Evolutionary conservation across 64 coral and sea anemone genomes (phyloP).

Genomic region (Exaiptasia diaphana): DNA sequence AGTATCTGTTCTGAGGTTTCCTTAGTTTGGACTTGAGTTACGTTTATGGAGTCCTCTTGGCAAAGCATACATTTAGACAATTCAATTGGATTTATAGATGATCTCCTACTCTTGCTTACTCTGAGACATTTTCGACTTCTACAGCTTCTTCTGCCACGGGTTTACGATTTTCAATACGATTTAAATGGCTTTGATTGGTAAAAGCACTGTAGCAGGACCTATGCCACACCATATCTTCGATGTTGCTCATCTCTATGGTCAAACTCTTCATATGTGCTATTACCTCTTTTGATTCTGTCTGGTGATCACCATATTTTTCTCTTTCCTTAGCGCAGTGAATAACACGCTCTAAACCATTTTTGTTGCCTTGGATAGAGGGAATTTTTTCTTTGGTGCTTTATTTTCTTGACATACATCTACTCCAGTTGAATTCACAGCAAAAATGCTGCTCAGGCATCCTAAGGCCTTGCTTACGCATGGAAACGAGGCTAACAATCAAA

Average conservation of each 20-base stretch:
- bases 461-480: too few species aligned
- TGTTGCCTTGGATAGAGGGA: constrained; percentile 69
- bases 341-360: constrained; percentile 12
- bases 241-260: not conserved
- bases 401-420: constrained; percentile 53
- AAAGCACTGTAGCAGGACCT: constrained; percentile 62
- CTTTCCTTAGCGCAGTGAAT: constrained; percentile 46
- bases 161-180: constrained; percentile 28
- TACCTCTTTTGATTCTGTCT: not conserved
- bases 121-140: not conserved
- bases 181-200: constrained; percentile 47
- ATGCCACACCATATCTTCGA: constrained; percentile 50
- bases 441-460: too few species aligned
- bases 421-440: constrained; percentile 62
- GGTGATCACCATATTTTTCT: constrained; percentile 1
- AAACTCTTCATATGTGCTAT: not conserved
- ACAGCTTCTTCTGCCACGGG: not conserved
- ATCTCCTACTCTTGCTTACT: not conserved
- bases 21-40: constrained; percentile 1
- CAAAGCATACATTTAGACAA: constrained; percentile 28
- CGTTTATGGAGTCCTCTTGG: constrained; percentile 1
- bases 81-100: constrained; percentile 6
- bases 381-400: constrained; percentile 70
- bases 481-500: too few species aligned
- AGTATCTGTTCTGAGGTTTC: not conserved